phyloP scores from a whole-genome alignment of 1,140 invertebrate species.

The Heliconius eleuchia region DNA sequence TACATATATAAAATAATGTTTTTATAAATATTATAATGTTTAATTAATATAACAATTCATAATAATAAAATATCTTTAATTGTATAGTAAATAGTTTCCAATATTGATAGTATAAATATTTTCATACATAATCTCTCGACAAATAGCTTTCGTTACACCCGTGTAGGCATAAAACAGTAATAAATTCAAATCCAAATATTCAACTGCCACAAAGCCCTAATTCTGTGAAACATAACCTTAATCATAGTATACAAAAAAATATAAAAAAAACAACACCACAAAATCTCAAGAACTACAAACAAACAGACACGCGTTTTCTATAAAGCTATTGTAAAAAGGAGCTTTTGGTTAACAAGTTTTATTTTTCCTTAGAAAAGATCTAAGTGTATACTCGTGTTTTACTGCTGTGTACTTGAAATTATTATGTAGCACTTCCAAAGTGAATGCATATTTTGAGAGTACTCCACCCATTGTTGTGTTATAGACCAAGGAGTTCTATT shows the following conservation, averaged over 20 bases:
- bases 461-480: slow-evolving; percentile 25
- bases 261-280: neutral
- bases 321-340: neutral
- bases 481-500: slow-evolving; percentile 8
- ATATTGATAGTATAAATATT: no score
- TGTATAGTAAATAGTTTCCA: no score
- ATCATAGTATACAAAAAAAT: neutral
- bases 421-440: slow-evolving; percentile 35
- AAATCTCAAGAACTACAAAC: neutral
- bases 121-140: no score
- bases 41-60: no score
- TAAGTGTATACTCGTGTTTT: slow-evolving; percentile 40
- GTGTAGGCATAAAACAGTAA: no score
- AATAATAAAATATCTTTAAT: no score
- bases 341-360: slow-evolving; percentile 29
- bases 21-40: no score
- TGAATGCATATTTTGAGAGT: slow-evolving; percentile 36
- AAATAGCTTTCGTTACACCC: no score
- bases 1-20: no score
- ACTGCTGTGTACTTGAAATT: slow-evolving; percentile 41
- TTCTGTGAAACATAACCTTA: no score
- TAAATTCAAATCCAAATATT: no score
- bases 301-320: neutral
- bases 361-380: slow-evolving; percentile 38
- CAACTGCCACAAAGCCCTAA: no score